A percentile compares a stretch with the other conserved stretches of the same genome.
Conservation (phyloP, 64 coral and sea anemone genomes). For the Catalaphyllia jardinei region DNA sequence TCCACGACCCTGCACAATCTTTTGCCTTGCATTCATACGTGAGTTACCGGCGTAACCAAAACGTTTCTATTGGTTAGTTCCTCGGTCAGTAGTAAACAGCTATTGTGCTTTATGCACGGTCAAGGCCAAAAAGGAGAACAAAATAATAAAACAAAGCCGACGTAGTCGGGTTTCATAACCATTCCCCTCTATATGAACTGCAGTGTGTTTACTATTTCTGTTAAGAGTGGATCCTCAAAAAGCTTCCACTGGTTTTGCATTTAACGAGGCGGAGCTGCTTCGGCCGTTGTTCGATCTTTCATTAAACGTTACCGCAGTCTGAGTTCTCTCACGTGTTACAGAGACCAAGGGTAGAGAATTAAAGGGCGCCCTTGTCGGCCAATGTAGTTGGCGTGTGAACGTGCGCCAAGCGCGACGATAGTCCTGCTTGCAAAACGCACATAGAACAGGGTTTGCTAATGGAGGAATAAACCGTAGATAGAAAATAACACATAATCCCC, state of each 20-base stretch:
- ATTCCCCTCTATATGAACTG: no score
- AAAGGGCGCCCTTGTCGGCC: background rate
- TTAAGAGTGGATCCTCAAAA: background rate
- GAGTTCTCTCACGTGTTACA: constrained; percentile 21
- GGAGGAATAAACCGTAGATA: constrained; percentile 30
- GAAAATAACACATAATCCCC: constrained; percentile 1
- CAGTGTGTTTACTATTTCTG: background rate
- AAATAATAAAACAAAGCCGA: no score
- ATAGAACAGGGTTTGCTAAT: constrained; percentile 22
- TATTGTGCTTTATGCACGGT: no score
- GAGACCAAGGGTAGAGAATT: background rate
- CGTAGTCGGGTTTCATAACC: no score
- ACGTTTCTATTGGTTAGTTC: no score
- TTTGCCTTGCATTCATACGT: no score
- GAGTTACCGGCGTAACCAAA: no score
- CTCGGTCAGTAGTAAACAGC: no score
- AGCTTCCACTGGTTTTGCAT: background rate
- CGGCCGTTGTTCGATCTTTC: background rate
- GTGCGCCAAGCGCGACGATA: constrained; percentile 19
- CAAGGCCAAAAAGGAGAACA: no score
- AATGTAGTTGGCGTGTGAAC: background rate
- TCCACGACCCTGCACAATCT: no score
- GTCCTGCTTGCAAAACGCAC: constrained; percentile 29
- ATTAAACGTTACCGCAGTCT: background rate
- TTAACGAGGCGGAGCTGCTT: background rate